A percentile compares a stretch with the other conserved stretches of the same genome.
Evolutionary conservation across 2,888 invertebrate genomes (phyloP).

Genomic region (Clepsis dumicolana): DNA sequence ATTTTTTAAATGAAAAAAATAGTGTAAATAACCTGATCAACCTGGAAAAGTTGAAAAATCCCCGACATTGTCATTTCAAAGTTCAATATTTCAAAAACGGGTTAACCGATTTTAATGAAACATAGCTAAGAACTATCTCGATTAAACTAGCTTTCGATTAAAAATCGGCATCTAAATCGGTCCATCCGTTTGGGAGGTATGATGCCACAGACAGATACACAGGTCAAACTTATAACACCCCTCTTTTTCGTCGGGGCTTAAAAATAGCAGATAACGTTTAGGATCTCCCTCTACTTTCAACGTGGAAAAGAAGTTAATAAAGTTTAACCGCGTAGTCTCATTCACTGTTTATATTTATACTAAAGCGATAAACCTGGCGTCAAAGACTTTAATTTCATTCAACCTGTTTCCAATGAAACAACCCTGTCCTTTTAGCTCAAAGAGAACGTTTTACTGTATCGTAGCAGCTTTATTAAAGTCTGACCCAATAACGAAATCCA

Average conservation of each 20-base stretch:
- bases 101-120: too few species aligned
- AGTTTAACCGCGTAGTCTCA: not conserved
- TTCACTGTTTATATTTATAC: conserved; percentile 17
- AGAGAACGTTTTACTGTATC: conserved; percentile 16
- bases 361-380: conserved; percentile 10
- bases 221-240: too few species aligned
- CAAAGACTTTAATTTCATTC: conserved; percentile 17
- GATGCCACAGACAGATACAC: too few species aligned
- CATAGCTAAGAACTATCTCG: too few species aligned
- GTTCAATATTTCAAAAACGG: too few species aligned
- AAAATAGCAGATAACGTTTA: not conserved
- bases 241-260: too few species aligned
- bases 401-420: conserved; percentile 17
- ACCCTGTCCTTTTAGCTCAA: conserved; percentile 15
- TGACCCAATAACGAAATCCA: conserved; percentile 29
- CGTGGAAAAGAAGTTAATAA: conserved; percentile 2
- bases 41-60: too few species aligned
- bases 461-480: conserved; percentile 25
- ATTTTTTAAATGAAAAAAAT: not conserved
- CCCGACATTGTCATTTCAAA: too few species aligned
- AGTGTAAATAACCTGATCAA: too few species aligned
- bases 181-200: too few species aligned
- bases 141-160: too few species aligned
- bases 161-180: too few species aligned
- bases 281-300: not conserved